Evolutionary conservation across 2,797 vertebrate genomes (phyloP), one percentile per base, ranked within the genome.

Genomic region (Acipenser transmontanus): DNA sequence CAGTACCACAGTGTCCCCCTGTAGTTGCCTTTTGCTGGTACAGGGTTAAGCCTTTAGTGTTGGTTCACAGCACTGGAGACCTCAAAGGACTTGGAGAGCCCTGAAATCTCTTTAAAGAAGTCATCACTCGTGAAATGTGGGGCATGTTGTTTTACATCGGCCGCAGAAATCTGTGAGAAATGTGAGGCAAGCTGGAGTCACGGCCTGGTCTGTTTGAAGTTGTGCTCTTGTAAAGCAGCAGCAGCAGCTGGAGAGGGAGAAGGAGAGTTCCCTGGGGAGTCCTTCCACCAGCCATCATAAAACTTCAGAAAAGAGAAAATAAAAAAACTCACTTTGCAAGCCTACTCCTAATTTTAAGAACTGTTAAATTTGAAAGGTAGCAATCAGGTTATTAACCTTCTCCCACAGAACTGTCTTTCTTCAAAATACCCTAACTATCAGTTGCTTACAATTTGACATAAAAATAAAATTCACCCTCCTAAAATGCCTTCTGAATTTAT

Each of bases 151-250:
- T 72, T 59, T 61, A 50, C 59, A 34, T 12, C 50, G 17, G 67
- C 63, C 66, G 50, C 49, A 57, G 68, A 71, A 64, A 63, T 47
- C 64, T 64, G 60, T 66, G 69, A 72, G 62, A 56, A 20, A 66
- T 17, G 11, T 50, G 50, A 51, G 69, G 63, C 61, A 61, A 66
- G n/a, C 67, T 68, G 50, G 47, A 62, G 56, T 20, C 6, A 34
- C n/a, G 9, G 47, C 10, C 61, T 13, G 47, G 59, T 68, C 77
- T 82, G 81, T 88, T 88, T 88, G 88, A 89, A 87, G 85, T 87
- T 80, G 83, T 57, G 4, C 11, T 82, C 84, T 88, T 86, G 78
- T 90, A 90, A 89, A 90, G 79, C 70, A 75, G 78, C 87, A 89
- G 88, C 88, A 89, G 88, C 83, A 83, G 76, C 81, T 70, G 47